Conservation (phyloP, 2,113 vertebrate genomes). For the Probosciger aterrimus region DNA sequence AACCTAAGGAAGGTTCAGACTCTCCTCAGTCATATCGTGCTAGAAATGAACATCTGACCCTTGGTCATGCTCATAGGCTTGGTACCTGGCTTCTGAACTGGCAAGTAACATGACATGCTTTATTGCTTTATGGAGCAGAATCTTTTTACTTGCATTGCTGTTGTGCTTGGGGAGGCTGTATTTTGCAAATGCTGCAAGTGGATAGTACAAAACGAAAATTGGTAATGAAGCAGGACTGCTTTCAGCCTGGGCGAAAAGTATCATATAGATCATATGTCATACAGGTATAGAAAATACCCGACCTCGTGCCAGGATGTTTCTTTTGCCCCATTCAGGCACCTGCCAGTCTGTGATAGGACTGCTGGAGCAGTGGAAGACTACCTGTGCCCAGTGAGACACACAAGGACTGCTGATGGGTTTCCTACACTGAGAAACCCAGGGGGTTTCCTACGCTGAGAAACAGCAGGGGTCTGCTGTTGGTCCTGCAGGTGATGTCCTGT, state of each 20-base stretch:
- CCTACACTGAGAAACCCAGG: not conserved
- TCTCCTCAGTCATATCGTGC: not conserved
- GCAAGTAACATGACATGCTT: not conserved
- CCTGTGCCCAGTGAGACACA: not conserved
- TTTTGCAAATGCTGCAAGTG: not conserved
- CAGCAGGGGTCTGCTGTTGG: not conserved
- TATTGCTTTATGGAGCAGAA: not conserved
- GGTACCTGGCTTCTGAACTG: not conserved
- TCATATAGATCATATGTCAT: not conserved
- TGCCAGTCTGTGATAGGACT: not conserved
- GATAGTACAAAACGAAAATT: not conserved
- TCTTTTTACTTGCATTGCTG: not conserved
- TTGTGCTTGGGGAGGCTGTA: not conserved
- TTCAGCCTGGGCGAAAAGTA: not conserved
- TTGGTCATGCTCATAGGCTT: not conserved
- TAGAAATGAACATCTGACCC: not conserved
- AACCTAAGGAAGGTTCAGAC: not conserved
- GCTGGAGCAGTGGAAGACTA: not conserved
- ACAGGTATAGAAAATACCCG: not conserved
- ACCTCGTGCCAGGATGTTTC: not conserved
- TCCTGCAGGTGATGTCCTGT: not conserved
- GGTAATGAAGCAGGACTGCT: not conserved
- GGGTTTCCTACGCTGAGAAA: not conserved
- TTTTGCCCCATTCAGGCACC: not conserved
- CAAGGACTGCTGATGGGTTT: not conserved